A percentile compares a stretch with the other conserved stretches of the same genome.
Conservation (phyloP, 2,113 vertebrate species). For the Puntigrus tetrazona region DNA sequence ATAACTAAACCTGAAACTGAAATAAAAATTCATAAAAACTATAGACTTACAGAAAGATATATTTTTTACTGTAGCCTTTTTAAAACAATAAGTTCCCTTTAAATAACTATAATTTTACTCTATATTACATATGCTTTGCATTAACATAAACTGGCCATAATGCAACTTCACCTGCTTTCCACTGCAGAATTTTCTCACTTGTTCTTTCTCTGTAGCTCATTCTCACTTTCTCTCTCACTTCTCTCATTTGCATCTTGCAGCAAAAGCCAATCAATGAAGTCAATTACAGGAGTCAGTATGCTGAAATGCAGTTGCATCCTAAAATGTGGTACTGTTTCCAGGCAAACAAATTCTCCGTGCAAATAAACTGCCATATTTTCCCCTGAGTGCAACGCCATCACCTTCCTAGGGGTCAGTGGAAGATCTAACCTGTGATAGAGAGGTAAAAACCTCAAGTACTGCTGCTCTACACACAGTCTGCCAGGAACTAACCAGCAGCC, state of each 20-base stretch:
- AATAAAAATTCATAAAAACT: too few relatives aligned
- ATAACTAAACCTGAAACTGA: too few relatives aligned
- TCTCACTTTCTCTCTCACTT: slow-evolving; percentile 1
- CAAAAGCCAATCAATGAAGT: slow-evolving; percentile 46
- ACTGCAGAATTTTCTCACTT: slow-evolving; percentile 13
- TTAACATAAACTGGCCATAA: not conserved
- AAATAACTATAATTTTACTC: not conserved
- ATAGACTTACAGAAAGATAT: too few relatives aligned
- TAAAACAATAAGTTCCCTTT: too few relatives aligned
- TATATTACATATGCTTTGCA: not conserved
- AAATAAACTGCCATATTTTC: not conserved
- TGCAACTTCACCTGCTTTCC: not conserved
- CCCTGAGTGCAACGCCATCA: not conserved
- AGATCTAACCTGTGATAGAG: slow-evolving; percentile 39
- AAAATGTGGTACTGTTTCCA: slow-evolving; percentile 24
- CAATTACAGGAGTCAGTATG: slow-evolving; percentile 7
- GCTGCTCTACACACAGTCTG: slow-evolving; percentile 43
- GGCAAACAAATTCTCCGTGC: not conserved
- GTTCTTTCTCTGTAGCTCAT: not conserved
- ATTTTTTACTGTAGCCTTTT: too few relatives aligned
- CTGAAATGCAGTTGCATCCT: slow-evolving; percentile 3
- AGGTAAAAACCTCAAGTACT: slow-evolving; percentile 48
- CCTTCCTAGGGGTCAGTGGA: slow-evolving; percentile 56
- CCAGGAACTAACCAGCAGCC: slow-evolving; percentile 41
- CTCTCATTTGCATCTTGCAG: slow-evolving; percentile 41